phyloP scores from a whole-genome alignment of 2,888 invertebrate genomes.

The Eurytoma californica region DNA sequence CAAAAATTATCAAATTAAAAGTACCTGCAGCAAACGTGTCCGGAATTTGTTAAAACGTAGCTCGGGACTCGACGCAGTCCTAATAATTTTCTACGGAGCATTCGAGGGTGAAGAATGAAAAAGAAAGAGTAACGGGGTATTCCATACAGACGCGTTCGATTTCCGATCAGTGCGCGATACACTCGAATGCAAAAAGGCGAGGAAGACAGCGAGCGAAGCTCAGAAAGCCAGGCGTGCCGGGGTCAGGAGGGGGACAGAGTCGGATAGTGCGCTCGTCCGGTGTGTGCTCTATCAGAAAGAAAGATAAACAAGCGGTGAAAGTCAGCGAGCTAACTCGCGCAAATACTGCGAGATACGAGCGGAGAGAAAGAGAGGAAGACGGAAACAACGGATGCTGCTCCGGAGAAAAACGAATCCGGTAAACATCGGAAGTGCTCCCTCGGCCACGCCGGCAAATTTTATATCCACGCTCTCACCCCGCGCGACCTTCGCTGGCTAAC shows the following conservation, averaged over 20 bases:
- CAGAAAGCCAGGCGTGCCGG: too few relatives aligned
- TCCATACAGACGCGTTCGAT: conserved; percentile 2
- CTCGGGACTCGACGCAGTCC: too few relatives aligned
- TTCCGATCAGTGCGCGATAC: conserved; percentile 7
- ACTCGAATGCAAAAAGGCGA: conserved; percentile 5
- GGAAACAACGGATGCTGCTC: background rate
- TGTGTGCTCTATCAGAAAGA: conserved; percentile 17
- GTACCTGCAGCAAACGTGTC: too few relatives aligned
- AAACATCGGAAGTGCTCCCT: conserved; percentile 14
- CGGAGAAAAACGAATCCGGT: conserved; percentile 17
- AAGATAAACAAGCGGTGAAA: conserved; percentile 45
- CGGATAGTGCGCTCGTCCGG: background rate
- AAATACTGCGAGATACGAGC: background rate
- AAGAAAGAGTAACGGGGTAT: background rate
- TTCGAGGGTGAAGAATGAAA: background rate
- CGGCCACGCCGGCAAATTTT: background rate
- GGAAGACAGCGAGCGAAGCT: conserved; percentile 1
- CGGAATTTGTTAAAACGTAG: too few relatives aligned
- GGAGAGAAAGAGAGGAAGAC: background rate
- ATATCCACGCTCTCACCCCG: conserved; percentile 8
- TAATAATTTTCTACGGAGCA: too few relatives aligned
- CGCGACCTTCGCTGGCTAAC: background rate
- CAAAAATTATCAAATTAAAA: too few relatives aligned
- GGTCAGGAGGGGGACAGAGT: too few relatives aligned
- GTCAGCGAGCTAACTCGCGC: conserved; percentile 37